Conservation (phyloP, 2,113 vertebrate genomes). For the Neodontobutis hainanensis region DNA sequence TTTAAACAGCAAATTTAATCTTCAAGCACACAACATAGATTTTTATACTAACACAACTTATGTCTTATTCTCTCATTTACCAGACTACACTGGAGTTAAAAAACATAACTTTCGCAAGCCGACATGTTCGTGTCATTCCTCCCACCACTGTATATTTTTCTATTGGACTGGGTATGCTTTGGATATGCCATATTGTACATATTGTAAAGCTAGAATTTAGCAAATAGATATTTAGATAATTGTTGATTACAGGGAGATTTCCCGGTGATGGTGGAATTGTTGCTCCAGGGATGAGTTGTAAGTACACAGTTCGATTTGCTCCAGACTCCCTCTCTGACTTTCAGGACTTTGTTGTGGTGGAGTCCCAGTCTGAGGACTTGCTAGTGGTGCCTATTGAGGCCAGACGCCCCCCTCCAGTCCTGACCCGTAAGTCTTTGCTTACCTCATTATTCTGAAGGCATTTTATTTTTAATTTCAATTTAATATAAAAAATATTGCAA, state of each 20-base stretch:
- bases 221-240: background rate
- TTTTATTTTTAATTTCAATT: background rate
- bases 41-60: no score
- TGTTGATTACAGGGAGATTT: slow-evolving; percentile 83
- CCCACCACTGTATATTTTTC: slow-evolving; percentile 86
- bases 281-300: slow-evolving; percentile 93
- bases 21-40: background rate
- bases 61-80: background rate
- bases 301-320: slow-evolving; percentile 86
- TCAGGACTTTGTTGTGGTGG: slow-evolving; percentile 86
- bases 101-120: slow-evolving; percentile 86
- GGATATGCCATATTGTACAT: background rate
- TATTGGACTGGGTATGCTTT: slow-evolving; percentile 85
- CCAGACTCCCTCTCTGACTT: slow-evolving; percentile 86
- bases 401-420: slow-evolving; percentile 82
- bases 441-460: background rate
- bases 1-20: background rate
- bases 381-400: slow-evolving; percentile 86
- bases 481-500: background rate
- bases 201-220: background rate
- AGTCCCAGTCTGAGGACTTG: slow-evolving; percentile 80
- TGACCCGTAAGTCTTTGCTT: slow-evolving; percentile 84
- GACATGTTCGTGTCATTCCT: slow-evolving; percentile 84
- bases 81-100: slow-evolving; percentile 86
- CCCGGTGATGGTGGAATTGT: slow-evolving; percentile 87